These are phyloP conservation scores for Pristionchus mayeri DNA, from an alignment of 2,888 invertebrate species.

Conservation along the genomic window DNA sequence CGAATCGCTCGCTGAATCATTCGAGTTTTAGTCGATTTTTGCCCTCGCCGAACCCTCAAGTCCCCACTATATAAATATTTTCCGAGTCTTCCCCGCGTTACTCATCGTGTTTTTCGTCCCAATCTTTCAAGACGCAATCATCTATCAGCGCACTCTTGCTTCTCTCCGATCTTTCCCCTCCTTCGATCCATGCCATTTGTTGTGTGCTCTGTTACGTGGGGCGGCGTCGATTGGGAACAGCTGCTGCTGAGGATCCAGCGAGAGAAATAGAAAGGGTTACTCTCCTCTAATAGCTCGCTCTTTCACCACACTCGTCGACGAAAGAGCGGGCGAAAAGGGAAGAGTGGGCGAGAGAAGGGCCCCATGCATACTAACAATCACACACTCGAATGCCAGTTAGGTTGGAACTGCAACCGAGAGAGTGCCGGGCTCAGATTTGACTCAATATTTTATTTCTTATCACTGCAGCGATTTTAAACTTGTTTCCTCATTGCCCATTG, in stretches of 20 bases:
- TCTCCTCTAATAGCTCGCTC: not conserved
- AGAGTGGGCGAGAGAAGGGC: not conserved
- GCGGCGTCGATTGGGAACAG: not conserved
- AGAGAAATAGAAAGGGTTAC: not conserved
- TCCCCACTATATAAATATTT: not conserved
- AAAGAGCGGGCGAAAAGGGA: not conserved
- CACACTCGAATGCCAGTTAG: not conserved
- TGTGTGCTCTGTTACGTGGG: not conserved
- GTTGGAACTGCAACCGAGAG: not conserved
- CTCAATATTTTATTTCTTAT: not conserved
- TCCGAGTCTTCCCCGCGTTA: conserved; percentile 10
- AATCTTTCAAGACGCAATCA: not conserved
- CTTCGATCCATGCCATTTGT: conserved; percentile 9
- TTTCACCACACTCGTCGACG: not conserved
- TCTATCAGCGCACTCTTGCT: not conserved
- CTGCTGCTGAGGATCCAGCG: not conserved
- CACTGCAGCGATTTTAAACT: too few species aligned
- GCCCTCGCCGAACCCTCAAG: not conserved
- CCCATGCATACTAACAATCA: not conserved
- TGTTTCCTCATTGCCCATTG: too few species aligned
- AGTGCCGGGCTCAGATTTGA: not conserved
- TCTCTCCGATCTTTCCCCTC: not conserved
- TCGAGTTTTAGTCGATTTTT: not conserved
- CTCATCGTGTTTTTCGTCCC: not conserved
- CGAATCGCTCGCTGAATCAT: not conserved